These are phyloP conservation scores for Leptobrachium ailaonicum DNA, from an alignment of 2,113 vertebrate species.

Conservation along the genomic window DNA sequence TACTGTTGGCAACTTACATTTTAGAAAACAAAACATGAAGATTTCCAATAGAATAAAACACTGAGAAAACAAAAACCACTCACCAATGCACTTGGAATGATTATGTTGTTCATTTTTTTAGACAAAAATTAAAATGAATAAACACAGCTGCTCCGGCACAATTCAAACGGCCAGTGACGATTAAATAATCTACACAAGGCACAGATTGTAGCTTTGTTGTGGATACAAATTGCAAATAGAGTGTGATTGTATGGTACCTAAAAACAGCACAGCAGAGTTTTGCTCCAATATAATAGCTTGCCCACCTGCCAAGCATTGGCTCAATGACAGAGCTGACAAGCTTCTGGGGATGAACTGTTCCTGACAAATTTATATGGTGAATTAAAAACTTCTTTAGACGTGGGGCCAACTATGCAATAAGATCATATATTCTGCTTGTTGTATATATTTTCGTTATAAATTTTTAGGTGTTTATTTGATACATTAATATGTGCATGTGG, in stretches of 20 bases:
- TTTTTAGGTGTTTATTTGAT: too few relatives aligned
- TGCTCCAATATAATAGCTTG: slow-evolving; percentile 1
- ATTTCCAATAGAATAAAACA: slow-evolving; percentile 14
- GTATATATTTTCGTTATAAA: too few relatives aligned
- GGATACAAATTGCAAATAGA: slow-evolving; percentile 32
- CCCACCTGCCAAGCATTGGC: slow-evolving; percentile 11
- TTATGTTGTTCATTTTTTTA: neutral
- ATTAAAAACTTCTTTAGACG: slow-evolving; percentile 11
- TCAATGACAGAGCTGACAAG: slow-evolving; percentile 4
- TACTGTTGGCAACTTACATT: neutral
- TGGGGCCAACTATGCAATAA: neutral
- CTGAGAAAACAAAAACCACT: slow-evolving; percentile 4
- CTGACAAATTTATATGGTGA: slow-evolving; percentile 6
- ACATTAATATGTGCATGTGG: too few relatives aligned
- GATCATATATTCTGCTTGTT: too few relatives aligned
- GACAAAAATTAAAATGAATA: slow-evolving; percentile 11
- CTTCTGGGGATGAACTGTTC: slow-evolving; percentile 32
- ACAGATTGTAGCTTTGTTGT: slow-evolving; percentile 44
- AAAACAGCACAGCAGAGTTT: neutral
- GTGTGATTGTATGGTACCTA: neutral
- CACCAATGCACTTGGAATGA: slow-evolving; percentile 8
- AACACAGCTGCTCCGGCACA: slow-evolving; percentile 28
- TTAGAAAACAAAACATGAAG: too few relatives aligned
- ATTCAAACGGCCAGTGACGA: slow-evolving; percentile 16
- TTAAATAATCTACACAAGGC: slow-evolving; percentile 31